phyloP scores from a whole-genome alignment of 2,888 invertebrate genomes.

The Mythimna ferrago region DNA sequence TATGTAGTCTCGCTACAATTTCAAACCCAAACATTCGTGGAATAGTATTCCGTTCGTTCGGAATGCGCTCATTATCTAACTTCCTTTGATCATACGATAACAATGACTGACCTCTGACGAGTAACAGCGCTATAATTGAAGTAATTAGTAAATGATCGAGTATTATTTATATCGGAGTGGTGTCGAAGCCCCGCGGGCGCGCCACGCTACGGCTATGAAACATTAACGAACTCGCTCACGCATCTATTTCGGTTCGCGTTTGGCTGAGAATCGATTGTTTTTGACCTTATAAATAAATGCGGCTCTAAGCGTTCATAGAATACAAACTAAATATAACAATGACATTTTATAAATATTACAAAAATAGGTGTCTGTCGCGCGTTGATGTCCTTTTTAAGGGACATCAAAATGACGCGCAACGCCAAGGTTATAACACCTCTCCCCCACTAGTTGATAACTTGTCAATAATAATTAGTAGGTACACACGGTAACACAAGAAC shows the following conservation, averaged over 20 bases:
- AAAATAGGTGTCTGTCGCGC: not conserved
- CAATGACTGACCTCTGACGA: slow-evolving; percentile 10
- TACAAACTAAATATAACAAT: slow-evolving; percentile 50
- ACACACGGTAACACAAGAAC: not conserved
- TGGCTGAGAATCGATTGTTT: slow-evolving; percentile 53
- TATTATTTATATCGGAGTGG: slow-evolving; percentile 9
- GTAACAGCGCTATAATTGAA: slow-evolving; percentile 25
- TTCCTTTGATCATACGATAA: slow-evolving; percentile 10
- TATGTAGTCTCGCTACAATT: slow-evolving; percentile 6
- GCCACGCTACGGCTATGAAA: slow-evolving; percentile 16
- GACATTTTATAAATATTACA: slow-evolving; percentile 15
- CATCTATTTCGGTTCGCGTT: slow-evolving; percentile 51
- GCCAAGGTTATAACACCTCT: not conserved
- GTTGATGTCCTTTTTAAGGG: slow-evolving; percentile 14
- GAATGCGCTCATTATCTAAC: slow-evolving; percentile 29
- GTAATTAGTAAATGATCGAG: slow-evolving; percentile 38
- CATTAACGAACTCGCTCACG: slow-evolving; percentile 49
- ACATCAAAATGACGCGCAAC: not conserved
- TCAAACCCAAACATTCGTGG: slow-evolving; percentile 17
- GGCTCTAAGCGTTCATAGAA: slow-evolving; percentile 22
- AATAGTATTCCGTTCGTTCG: slow-evolving; percentile 1
- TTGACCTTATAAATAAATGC: slow-evolving; percentile 56
- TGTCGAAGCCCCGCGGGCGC: slow-evolving; percentile 20
- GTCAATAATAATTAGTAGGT: not conserved
- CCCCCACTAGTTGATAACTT: too few relatives aligned